Base-by-base conservation (phyloP, 1,140 invertebrate species). In the Dinoponera quadriceps region DNA sequence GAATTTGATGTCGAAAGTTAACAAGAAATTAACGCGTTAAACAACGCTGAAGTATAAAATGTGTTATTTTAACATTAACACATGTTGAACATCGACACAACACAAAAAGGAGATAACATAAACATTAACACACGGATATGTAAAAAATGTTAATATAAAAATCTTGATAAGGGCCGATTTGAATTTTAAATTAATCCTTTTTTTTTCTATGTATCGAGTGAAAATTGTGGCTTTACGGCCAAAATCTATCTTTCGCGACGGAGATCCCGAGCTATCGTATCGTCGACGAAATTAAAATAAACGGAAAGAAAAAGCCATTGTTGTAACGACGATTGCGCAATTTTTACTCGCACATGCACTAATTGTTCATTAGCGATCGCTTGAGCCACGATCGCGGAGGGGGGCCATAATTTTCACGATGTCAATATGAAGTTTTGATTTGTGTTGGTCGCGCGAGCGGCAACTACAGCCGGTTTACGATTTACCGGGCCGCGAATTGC, bases 391-490 rank as follows among this genome's bases (percentile, higher is more conserved):
- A n/a, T n/a, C n/a, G 49, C 25, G 51, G 18, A 27, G 54, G 7
- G 16, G 22, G 22, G 49, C 44, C 59, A 49, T 55, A 51, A 55
- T 27, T 63, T 48, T 65, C 14, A 38, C 63, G 22, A 2, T 48
- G 48, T 25, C 49, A 25, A 55, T 33, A 59, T 55, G 14, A 66
- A 62, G 66, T 66, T 68, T 18, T 33, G 66, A 38, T 22, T 55
- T 59, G 49, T 80, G n/a, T 55, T 20, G 9, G 49, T 69, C 9
- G 0, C 55, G 25, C 25, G 20, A n/a, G 51, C 44, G 38, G 54
- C 75, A 55, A 69, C n/a, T n/a, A n/a, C 22, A 85, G 65, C 9
- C 18, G 29, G 18, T 71, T 49, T 66, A 82, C 54, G 85, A 85
- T 85, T 82, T 85, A 59, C 63, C 22, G 62, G 63, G 16, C 22